Conservation (phyloP, 2,797 vertebrate genomes). For the Sphenodon punctatus region DNA sequence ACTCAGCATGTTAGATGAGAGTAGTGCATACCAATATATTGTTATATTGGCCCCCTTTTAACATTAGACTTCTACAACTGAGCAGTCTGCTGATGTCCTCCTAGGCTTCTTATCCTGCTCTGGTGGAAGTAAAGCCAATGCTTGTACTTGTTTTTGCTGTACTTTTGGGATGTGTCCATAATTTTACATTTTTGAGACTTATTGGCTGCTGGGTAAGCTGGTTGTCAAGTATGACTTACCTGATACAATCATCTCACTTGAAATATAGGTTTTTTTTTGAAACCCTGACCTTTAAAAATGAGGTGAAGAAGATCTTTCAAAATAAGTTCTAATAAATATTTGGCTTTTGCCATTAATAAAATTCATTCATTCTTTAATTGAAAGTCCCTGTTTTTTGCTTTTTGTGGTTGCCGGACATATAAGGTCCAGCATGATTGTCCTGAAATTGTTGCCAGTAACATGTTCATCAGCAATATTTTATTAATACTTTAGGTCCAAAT, state of each 20-base stretch:
- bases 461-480: slow-evolving; percentile 6
- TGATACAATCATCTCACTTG: slow-evolving; percentile 30
- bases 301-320: neutral
- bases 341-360: too few species aligned
- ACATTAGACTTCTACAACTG: neutral
- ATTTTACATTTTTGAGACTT: neutral
- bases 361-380: too few species aligned
- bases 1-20: slow-evolving; percentile 20
- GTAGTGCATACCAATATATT: slow-evolving; percentile 29
- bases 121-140: neutral
- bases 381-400: neutral
- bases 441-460: neutral
- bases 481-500: neutral
- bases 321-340: slow-evolving; percentile 40
- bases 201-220: slow-evolving; percentile 7
- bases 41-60: slow-evolving; percentile 8
- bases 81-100: neutral
- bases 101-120: neutral
- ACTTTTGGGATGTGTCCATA: neutral
- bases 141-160: slow-evolving; percentile 20
- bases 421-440: slow-evolving; percentile 25
- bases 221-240: slow-evolving; percentile 7
- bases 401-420: slow-evolving; percentile 16
- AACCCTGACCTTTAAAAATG: slow-evolving; percentile 43
- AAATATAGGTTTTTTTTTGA: neutral